These are phyloP conservation scores for Galleria mellonella DNA, from an alignment of 1,140 invertebrate genomes.

Conservation along the genomic window DNA sequence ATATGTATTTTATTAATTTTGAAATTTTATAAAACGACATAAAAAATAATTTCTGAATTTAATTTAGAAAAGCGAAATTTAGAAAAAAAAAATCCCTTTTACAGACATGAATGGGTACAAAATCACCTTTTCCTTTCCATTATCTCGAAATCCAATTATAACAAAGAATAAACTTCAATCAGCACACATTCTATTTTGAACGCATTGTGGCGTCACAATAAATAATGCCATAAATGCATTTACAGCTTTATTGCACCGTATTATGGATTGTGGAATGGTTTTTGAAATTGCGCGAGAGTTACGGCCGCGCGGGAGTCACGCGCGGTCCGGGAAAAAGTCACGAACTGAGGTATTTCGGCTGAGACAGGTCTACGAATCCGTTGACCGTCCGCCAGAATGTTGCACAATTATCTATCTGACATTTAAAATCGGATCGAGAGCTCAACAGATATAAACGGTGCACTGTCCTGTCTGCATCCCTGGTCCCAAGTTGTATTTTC, in stretches of 20 bases:
- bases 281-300: neutral
- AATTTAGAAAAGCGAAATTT: no score
- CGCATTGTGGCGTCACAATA: neutral
- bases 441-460: slow-evolving; percentile 6
- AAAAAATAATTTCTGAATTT: no score
- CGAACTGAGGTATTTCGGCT: slow-evolving; percentile 21
- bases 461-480: neutral
- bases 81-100: no score
- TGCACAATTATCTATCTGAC: slow-evolving; percentile 69
- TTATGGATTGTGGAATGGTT: no score
- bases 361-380: slow-evolving; percentile 31
- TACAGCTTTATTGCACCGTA: neutral
- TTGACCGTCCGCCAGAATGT: slow-evolving; percentile 52
- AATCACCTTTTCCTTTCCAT: slow-evolving; percentile 62
- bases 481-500: no score
- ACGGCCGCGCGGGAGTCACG: neutral
- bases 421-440: slow-evolving; percentile 68
- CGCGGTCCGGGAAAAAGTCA: slow-evolving; percentile 1
- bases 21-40: no score
- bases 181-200: neutral
- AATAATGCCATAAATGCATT: neutral
- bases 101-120: neutral
- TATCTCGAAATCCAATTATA: slow-evolving; percentile 5
- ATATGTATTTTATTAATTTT: no score
- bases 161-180: neutral